Percentiles rank a stretch among this genome's conserved stretches.
These are phyloP conservation scores for Pyrocoelia pectoralis DNA, from an alignment of 2,888 invertebrate genomes.

Conservation along the genomic window DNA sequence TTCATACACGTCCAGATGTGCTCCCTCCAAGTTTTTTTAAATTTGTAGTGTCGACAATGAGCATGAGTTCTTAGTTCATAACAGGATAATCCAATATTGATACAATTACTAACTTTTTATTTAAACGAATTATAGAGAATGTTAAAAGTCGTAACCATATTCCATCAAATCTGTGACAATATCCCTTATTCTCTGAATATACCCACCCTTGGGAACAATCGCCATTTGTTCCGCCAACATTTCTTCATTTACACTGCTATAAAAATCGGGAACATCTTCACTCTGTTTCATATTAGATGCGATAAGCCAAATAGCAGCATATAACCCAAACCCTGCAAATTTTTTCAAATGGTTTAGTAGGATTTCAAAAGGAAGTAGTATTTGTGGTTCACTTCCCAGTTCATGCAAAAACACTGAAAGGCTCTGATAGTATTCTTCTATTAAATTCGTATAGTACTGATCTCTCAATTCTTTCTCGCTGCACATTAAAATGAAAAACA, in stretches of 20 bases:
- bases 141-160: too few relatives aligned
- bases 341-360: constrained; percentile 43
- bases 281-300: not conserved
- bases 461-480: constrained; percentile 46
- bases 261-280: not conserved
- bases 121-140: too few relatives aligned
- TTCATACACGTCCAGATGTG: too few relatives aligned
- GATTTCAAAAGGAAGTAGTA: constrained; percentile 44
- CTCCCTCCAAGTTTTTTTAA: too few relatives aligned
- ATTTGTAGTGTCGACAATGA: too few relatives aligned
- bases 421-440: constrained; percentile 48
- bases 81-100: too few relatives aligned
- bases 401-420: constrained; percentile 40
- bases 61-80: too few relatives aligned
- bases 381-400: constrained; percentile 43
- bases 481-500: constrained; percentile 48
- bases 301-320: constrained; percentile 32
- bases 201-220: too few relatives aligned
- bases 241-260: not conserved
- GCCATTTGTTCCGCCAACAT: too few relatives aligned
- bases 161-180: too few relatives aligned
- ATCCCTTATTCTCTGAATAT: too few relatives aligned
- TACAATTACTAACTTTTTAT: too few relatives aligned
- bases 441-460: constrained; percentile 44
- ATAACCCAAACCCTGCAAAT: constrained; percentile 43